phyloP scores from a whole-genome alignment of 2,888 invertebrate genomes.

The Bembecia ichneumoniformis region DNA sequence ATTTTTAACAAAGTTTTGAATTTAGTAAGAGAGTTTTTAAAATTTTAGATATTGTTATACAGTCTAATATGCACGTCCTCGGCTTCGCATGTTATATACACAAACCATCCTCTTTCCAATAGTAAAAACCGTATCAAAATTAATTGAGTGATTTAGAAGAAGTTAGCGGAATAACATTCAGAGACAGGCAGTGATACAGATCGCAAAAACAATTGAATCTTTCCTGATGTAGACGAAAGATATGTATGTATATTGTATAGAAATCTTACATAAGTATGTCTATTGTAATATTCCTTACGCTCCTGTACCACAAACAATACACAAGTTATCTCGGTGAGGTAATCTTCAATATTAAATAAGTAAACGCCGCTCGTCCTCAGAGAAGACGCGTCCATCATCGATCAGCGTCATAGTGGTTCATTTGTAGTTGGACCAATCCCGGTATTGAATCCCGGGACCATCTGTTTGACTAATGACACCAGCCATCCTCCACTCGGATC shows the following conservation, averaged over 20 bases:
- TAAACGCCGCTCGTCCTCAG: neutral
- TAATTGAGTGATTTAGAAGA: too few species aligned
- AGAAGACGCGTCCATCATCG: slow-evolving; percentile 27
- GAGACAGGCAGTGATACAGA: too few species aligned
- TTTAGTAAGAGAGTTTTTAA: too few species aligned
- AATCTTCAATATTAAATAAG: neutral
- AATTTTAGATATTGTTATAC: too few species aligned
- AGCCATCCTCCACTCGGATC: slow-evolving; percentile 4
- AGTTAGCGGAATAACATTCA: too few species aligned
- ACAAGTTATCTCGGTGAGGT: neutral
- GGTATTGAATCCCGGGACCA: slow-evolving; percentile 31
- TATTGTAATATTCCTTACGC: neutral
- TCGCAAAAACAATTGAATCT: too few species aligned
- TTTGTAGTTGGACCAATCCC: slow-evolving; percentile 42
- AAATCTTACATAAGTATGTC: neutral
- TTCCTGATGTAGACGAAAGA: too few species aligned
- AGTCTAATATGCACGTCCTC: too few species aligned
- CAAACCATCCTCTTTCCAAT: too few species aligned
- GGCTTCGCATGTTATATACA: too few species aligned
- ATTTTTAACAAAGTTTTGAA: too few species aligned
- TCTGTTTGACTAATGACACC: slow-evolving; percentile 49
- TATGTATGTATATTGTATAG: neutral
- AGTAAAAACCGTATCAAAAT: too few species aligned
- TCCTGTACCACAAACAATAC: neutral
- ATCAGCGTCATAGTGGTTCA: slow-evolving; percentile 56